Evolutionary conservation across 1,140 invertebrate species (phyloP).

Genomic region (Luehdorfia chinensis): DNA sequence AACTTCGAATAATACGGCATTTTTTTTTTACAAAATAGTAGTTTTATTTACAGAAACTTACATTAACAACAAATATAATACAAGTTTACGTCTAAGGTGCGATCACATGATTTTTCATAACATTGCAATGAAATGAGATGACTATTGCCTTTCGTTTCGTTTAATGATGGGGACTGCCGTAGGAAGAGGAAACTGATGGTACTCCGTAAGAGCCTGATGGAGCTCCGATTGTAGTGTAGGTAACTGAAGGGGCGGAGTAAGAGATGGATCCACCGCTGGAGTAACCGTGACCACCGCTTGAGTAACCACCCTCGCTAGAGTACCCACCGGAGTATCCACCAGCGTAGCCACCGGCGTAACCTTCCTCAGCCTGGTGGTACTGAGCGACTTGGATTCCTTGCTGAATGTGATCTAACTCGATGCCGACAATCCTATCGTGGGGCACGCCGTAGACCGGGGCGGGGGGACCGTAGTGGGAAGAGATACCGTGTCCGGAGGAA

Average conservation of each 20-base stretch:
- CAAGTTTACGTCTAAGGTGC: constrained; percentile 59
- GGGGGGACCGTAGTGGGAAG: constrained; percentile 78
- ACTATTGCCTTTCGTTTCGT: constrained; percentile 47
- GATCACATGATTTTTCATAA: constrained; percentile 56
- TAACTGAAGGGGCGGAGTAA: constrained; percentile 46
- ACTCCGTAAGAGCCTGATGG: constrained; percentile 73
- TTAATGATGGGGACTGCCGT: constrained; percentile 70
- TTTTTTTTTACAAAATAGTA: constrained; percentile 48
- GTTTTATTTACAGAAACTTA: constrained; percentile 75
- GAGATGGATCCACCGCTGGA: constrained; percentile 29
- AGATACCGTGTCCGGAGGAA: constrained; percentile 66
- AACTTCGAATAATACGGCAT: background rate
- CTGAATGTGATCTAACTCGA: constrained; percentile 81
- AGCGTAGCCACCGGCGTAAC: constrained; percentile 53
- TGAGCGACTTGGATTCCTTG: constrained; percentile 83
- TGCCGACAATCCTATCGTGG: constrained; percentile 79
- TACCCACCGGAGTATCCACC: constrained; percentile 44
- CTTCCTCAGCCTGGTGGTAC: constrained; percentile 78
- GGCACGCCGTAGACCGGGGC: constrained; percentile 78
- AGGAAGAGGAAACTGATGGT: constrained; percentile 63
- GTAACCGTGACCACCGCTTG: constrained; percentile 40
- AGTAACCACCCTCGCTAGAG: constrained; percentile 37
- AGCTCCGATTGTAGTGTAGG: constrained; percentile 66
- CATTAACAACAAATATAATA: constrained; percentile 71
- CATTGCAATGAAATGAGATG: constrained; percentile 58